Evolutionary conservation across 2,113 vertebrate species (phyloP).

Genomic region (Oxyura jamaicensis): DNA sequence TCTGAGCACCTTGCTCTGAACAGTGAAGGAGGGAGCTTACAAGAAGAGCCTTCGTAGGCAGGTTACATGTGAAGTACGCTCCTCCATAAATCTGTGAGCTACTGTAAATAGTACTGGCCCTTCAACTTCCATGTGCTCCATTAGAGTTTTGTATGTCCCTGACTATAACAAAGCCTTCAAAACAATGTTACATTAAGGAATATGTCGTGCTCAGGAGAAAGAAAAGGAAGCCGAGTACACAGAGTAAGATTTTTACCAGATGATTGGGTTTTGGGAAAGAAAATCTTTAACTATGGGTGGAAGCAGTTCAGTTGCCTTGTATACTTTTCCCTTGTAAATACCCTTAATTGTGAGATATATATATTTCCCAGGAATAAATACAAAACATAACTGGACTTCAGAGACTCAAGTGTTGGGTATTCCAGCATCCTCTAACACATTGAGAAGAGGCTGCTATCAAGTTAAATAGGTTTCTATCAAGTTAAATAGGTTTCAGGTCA

Average conservation of each 20-base stretch:
- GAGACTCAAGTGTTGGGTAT: background rate
- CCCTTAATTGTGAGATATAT: background rate
- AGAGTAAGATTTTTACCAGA: background rate
- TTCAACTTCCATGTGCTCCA: rapidly evolving
- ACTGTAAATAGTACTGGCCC: rapidly evolving
- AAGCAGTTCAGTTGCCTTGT: background rate
- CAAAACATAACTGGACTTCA: background rate
- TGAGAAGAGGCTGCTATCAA: background rate
- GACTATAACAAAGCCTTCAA: background rate
- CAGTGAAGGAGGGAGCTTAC: background rate
- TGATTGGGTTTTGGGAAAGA: background rate
- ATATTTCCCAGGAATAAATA: background rate
- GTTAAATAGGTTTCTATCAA: background rate
- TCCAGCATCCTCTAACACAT: background rate
- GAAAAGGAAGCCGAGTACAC: background rate
- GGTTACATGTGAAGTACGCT: background rate
- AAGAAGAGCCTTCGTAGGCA: background rate
- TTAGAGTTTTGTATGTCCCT: background rate
- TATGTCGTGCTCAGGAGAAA: background rate
- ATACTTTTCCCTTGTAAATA: background rate
- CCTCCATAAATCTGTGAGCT: background rate
- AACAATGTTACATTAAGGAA: background rate
- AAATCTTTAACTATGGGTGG: rapidly evolving
- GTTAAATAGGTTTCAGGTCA: background rate
- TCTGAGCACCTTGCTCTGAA: rapidly evolving